phyloP scores from a whole-genome alignment of 2,113 vertebrate species.

The Psammodynastes pulverulentus region DNA sequence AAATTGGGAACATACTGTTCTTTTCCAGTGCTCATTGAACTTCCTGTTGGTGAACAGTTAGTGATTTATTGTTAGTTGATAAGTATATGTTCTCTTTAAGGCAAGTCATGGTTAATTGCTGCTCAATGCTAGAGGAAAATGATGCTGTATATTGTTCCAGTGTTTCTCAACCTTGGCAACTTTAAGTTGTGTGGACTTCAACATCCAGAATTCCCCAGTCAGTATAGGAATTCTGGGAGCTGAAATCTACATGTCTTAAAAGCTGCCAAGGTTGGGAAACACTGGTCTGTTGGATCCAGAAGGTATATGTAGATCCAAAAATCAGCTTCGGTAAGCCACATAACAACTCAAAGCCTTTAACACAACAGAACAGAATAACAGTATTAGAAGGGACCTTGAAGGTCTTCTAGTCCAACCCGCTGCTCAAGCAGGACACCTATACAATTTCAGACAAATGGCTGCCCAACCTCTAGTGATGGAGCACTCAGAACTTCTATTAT shows the following conservation, averaged over 20 bases:
- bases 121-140: not conserved
- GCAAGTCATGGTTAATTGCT: not conserved
- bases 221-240: not conserved
- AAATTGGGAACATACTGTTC: not conserved
- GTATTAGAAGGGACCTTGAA: not conserved
- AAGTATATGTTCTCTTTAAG: not conserved
- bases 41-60: not conserved
- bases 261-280: not conserved
- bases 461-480: not conserved
- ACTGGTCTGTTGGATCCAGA: not conserved
- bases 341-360: not conserved
- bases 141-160: not conserved
- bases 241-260: not conserved
- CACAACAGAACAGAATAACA: not conserved
- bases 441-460: not conserved
- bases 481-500: not conserved
- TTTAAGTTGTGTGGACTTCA: not conserved
- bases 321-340: not conserved
- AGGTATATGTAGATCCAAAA: not conserved
- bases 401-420: not conserved
- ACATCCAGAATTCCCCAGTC: not conserved
- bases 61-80: not conserved
- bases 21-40: not conserved
- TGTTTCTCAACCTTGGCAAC: not conserved
- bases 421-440: not conserved